These are phyloP conservation scores for Timema cristinae DNA, from an alignment of 2,888 invertebrate genomes.

Conservation along the genomic window DNA sequence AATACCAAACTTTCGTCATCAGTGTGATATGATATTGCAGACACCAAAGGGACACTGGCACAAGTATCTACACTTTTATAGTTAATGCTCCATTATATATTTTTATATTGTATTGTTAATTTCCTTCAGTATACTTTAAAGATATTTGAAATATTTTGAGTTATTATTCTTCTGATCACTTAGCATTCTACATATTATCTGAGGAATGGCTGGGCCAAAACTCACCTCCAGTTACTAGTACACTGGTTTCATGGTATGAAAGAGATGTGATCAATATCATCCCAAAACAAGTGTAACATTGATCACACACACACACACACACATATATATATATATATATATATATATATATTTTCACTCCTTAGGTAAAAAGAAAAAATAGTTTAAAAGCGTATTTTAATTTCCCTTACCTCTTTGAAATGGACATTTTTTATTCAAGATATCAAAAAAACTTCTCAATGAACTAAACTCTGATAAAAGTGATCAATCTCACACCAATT, in stretches of 20 bases:
- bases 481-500: neutral
- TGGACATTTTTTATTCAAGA: neutral
- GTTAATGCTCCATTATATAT: too few relatives aligned
- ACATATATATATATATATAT: too few relatives aligned
- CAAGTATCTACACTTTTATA: too few relatives aligned
- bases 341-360: neutral
- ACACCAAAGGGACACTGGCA: too few relatives aligned
- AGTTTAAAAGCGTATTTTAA: neutral
- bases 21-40: neutral
- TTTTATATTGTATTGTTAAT: too few relatives aligned
- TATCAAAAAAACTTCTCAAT: neutral
- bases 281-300: neutral
- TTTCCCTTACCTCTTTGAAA: constrained; percentile 1
- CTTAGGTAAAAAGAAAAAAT: neutral
- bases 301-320: neutral
- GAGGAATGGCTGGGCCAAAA: neutral
- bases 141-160: neutral
- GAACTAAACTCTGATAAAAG: neutral
- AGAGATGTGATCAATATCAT: constrained; percentile 3
- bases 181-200: neutral
- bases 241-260: neutral
- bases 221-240: neutral
- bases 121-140: too few relatives aligned
- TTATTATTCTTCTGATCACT: neutral
- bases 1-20: neutral